Evolutionary conservation across 2,797 vertebrate species (phyloP).

Genomic region (Melanotaenia parkinsoni): DNA sequence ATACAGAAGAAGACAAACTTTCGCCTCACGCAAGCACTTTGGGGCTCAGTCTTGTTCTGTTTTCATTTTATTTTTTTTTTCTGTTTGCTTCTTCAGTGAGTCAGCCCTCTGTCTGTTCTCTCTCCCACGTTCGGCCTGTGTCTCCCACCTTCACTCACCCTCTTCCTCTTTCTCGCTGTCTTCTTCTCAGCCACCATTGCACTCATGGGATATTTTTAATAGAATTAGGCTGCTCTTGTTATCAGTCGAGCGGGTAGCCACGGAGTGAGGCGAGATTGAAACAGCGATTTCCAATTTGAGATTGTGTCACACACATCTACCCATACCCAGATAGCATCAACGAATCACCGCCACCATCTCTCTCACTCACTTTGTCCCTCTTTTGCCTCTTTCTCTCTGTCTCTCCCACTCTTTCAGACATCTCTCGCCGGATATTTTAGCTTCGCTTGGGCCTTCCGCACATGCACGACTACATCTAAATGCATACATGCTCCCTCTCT

Average conservation of each 20-base stretch:
- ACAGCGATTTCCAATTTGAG: conserved; percentile 88
- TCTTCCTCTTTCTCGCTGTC: conserved; percentile 31
- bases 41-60: conserved; percentile 45
- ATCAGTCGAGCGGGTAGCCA: conserved; percentile 76
- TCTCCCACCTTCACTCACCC: conserved; percentile 42
- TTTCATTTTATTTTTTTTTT: conserved; percentile 6
- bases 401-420: conserved; percentile 29
- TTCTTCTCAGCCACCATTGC: conserved; percentile 59
- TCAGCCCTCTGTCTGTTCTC: conserved; percentile 42
- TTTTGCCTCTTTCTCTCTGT: conserved; percentile 37
- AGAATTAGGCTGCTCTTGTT: conserved; percentile 84
- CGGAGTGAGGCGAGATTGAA: conserved; percentile 84
- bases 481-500: conserved; percentile 62
- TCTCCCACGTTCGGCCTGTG: conserved; percentile 37
- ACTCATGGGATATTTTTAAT: conserved; percentile 83
- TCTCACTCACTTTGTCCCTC: conserved; percentile 61
- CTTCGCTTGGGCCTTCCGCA: conserved; percentile 31
- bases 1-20: conserved; percentile 64
- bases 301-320: conserved; percentile 86
- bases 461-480: conserved; percentile 61
- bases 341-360: conserved; percentile 78
- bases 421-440: conserved; percentile 58
- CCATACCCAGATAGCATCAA: conserved; percentile 81
- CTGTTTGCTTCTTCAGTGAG: conserved; percentile 50
- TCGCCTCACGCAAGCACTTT: conserved; percentile 40